A percentile compares a stretch with the other conserved stretches of the same genome.
Conservation (phyloP, 2,888 invertebrate genomes). For the Nyleta sp. region DNA sequence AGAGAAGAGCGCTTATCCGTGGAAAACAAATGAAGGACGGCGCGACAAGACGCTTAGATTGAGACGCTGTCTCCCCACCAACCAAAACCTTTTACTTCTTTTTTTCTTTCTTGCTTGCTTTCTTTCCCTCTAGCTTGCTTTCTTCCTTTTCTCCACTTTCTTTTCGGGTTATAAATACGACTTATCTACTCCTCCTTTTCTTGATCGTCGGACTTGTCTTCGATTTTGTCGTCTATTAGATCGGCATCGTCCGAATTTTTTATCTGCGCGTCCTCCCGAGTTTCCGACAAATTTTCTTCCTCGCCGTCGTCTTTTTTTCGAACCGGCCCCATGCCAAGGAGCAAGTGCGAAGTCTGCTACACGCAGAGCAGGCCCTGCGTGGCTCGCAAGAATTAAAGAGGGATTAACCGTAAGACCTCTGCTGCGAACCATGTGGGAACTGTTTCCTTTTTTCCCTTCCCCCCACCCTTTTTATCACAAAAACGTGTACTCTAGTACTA, state of each 20-base stretch:
- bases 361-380: constrained; percentile 58
- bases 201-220: constrained; percentile 79
- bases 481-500: constrained; percentile 39
- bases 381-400: constrained; percentile 59
- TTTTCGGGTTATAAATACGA: constrained; percentile 62
- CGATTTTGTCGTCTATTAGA: constrained; percentile 74
- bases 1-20: constrained; percentile 69
- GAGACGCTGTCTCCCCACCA: constrained; percentile 55
- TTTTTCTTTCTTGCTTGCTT: constrained; percentile 22
- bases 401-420: constrained; percentile 59
- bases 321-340: constrained; percentile 78
- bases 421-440: constrained; percentile 59
- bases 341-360: constrained; percentile 73
- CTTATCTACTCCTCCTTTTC: constrained; percentile 79
- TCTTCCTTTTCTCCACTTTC: constrained; percentile 47
- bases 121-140: constrained; percentile 17
- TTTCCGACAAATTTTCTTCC: constrained; percentile 69
- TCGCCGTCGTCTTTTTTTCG: constrained; percentile 69
- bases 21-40: constrained; percentile 71
- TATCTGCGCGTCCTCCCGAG: constrained; percentile 73
- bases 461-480: constrained; percentile 46
- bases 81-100: constrained; percentile 33
- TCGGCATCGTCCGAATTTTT: constrained; percentile 79
- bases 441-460: constrained; percentile 43
- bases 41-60: constrained; percentile 54